Percentiles rank a stretch among this genome's conserved stretches.
Conservation (phyloP, 2,888 invertebrate genomes). For the Clistopyga incitator region DNA sequence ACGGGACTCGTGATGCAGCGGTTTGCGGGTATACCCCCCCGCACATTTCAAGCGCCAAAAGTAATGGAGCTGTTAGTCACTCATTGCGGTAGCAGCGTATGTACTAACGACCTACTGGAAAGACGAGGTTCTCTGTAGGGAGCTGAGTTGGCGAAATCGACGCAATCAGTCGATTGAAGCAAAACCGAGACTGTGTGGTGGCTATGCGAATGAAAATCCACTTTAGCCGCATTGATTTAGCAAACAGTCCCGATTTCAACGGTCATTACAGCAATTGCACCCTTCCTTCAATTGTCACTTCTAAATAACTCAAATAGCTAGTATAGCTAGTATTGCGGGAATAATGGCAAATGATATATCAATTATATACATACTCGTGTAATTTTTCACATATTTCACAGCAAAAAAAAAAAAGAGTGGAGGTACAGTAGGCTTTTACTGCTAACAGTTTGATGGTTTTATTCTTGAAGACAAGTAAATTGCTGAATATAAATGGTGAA, state of each 20-base stretch:
- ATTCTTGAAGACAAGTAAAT: background rate
- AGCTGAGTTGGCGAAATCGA: conserved; percentile 61
- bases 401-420: no score
- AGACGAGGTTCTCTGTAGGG: conserved; percentile 54
- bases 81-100: conserved; percentile 37
- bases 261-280: background rate
- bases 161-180: conserved; percentile 59
- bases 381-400: no score
- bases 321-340: no score
- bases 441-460: no score
- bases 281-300: background rate
- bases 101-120: conserved; percentile 58
- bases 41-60: conserved; percentile 37
- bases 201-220: conserved; percentile 32
- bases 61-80: conserved; percentile 63
- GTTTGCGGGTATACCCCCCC: conserved; percentile 29
- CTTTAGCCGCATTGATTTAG: background rate
- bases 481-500: background rate
- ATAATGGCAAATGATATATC: no score
- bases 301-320: background rate
- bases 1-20: conserved; percentile 39
- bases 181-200: conserved; percentile 34
- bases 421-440: no score
- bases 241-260: conserved; percentile 4
- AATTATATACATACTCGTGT: no score